Conservation (phyloP, 2,113 vertebrate genomes). For the Plecturocebus donacophilus region DNA sequence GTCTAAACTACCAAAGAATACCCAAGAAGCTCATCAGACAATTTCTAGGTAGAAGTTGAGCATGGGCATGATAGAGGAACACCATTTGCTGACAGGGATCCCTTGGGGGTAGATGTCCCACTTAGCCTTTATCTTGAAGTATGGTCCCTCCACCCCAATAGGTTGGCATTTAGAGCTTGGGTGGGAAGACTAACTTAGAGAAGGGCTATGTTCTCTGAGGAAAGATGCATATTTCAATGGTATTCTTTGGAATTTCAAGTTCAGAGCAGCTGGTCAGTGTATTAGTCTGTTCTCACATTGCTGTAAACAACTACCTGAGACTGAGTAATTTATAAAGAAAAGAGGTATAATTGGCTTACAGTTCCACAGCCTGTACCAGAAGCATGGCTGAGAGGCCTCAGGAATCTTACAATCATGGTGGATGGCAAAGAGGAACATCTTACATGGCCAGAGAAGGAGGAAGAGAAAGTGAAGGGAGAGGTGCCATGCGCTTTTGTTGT, state of each 20-base stretch:
- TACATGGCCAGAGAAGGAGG: too few species aligned
- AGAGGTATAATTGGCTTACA: too few species aligned
- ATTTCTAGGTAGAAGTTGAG: background rate
- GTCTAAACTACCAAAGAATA: background rate
- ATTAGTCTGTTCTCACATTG: too few species aligned
- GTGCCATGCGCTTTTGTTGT: too few species aligned
- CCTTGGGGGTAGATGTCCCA: background rate
- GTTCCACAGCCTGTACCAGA: too few species aligned
- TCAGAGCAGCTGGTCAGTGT: background rate
- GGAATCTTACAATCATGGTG: too few species aligned
- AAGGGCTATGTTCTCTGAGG: background rate
- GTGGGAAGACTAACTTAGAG: background rate
- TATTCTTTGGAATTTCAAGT: background rate
- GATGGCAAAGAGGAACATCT: too few species aligned
- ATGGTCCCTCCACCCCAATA: background rate
- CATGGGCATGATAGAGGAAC: background rate
- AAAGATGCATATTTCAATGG: background rate
- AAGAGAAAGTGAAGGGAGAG: too few species aligned
- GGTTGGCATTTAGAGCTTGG: background rate
- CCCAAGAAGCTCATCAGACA: background rate
- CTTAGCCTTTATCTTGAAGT: constrained; percentile 7
- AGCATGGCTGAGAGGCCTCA: too few species aligned
- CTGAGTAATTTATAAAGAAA: too few species aligned
- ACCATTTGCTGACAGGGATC: background rate
- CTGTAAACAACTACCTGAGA: too few species aligned